Evolutionary conservation across 2,888 invertebrate genomes (phyloP).

Genomic region (Hypolimnas misippus): DNA sequence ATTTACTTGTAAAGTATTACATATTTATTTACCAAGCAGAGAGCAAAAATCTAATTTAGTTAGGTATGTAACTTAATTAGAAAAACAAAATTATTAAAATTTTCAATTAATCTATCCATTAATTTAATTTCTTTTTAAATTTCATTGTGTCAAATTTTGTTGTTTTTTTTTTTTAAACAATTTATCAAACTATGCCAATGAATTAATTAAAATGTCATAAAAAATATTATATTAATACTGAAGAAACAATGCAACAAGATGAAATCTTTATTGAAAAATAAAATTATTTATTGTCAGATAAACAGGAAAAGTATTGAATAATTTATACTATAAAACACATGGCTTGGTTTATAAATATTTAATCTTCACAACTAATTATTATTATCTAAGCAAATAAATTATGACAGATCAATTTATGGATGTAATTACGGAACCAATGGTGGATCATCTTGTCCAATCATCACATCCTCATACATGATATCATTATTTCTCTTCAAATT

Average conservation of each 20-base stretch:
- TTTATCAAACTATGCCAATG: too few relatives aligned
- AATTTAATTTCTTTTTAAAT: background rate
- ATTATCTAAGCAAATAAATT: slow-evolving; percentile 43
- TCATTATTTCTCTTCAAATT: slow-evolving; percentile 69
- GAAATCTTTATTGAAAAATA: too few relatives aligned
- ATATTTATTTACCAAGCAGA: slow-evolving; percentile 9
- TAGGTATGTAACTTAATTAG: background rate
- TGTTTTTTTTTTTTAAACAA: too few relatives aligned
- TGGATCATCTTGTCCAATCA: slow-evolving; percentile 82
- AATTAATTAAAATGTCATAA: too few relatives aligned
- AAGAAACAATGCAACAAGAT: background rate
- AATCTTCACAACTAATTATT: background rate
- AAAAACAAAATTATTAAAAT: too few relatives aligned
- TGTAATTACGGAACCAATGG: slow-evolving; percentile 71
- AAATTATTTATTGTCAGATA: background rate
- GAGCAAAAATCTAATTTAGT: background rate
- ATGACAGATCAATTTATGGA: slow-evolving; percentile 30
- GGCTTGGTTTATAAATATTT: slow-evolving; percentile 12
- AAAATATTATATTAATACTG: background rate
- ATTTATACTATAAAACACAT: background rate
- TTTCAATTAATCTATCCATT: too few relatives aligned
- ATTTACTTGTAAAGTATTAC: background rate
- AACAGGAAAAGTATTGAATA: slow-evolving; percentile 15
- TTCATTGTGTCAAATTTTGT: background rate
- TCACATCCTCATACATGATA: slow-evolving; percentile 81